Evolutionary conservation across 2,113 vertebrate species (phyloP), one percentile per base, ranked within the genome.

Genomic region (Cephalopterus ornatus): DNA sequence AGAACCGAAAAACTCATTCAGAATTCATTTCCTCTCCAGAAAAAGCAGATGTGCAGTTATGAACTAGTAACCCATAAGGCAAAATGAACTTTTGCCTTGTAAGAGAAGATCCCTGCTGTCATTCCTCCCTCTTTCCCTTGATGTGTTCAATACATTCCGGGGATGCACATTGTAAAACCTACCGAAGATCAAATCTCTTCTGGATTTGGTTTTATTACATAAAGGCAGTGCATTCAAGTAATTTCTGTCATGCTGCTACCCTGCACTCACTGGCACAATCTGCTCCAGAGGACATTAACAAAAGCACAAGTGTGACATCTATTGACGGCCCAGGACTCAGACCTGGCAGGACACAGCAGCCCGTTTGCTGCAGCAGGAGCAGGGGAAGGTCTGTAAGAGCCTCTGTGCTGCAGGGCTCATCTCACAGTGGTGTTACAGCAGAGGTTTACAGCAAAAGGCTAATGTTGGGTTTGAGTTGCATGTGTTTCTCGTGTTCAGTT

Each of bases 251-350:
- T 72, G 89, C 72, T 94, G 89, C 68, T 83, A 20, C n/a, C 66
- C 76, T 93, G 68, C 80, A 67, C 74, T 77, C 5, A 1, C 32
- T 28, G 66, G 77, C 42, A 10, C 33, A 21, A n/a, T 30, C 75
- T 55, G 63, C 41, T 84, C 44, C 86, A 46, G 65, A 50, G 92
- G 88, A 33, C 2, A 10, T 63, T 65, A 96, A 33, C 37, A 56
- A n/a, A 88, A 90, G 97, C 93, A 63, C 95, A 83, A 97, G 95
- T 91, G 83, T 97, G 97, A 97, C 97, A 97, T 93, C 97, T 97
- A 93, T 89, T 93, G 97, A 93, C 95, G 87, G 91, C 61, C 14
- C n/a, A 30, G 23, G 50, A 5, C 82, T 46, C 42, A 8, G 23
- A 11, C 28, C 87, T 41, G 89, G 80, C 79, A 62, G 76, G 82